phyloP scores from a whole-genome alignment of 2,888 invertebrate genomes.

The Rhodophaea formosa region DNA sequence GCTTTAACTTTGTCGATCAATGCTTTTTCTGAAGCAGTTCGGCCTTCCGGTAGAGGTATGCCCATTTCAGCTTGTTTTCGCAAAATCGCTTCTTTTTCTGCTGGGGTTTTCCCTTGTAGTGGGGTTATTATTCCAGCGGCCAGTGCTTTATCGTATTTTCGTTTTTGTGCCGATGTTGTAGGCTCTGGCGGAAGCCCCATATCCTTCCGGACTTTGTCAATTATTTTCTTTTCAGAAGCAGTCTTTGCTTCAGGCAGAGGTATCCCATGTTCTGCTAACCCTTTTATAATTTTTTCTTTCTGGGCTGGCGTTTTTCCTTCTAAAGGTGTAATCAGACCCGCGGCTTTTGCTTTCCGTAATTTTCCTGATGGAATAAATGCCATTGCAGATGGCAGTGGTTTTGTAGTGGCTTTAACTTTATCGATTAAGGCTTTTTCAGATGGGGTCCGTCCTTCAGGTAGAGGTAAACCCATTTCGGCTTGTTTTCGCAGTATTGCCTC shows the following conservation, averaged over 20 bases:
- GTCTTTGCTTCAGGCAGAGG: slow-evolving; percentile 27
- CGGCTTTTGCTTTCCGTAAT: slow-evolving; percentile 33
- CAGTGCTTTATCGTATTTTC: slow-evolving; percentile 26
- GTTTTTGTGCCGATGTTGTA: slow-evolving; percentile 24
- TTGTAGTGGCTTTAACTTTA: slow-evolving; percentile 39
- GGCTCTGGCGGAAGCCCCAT: slow-evolving; percentile 32
- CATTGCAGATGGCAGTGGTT: slow-evolving; percentile 33
- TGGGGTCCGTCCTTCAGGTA: slow-evolving; percentile 41
- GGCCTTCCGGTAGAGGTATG: slow-evolving; percentile 36
- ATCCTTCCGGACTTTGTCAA: slow-evolving; percentile 28
- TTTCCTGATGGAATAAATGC: slow-evolving; percentile 26
- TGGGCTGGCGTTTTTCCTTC: slow-evolving; percentile 30
- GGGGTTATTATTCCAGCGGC: slow-evolving; percentile 30
- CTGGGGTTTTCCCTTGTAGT: slow-evolving; percentile 29
- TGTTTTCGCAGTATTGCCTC: slow-evolving; percentile 38
- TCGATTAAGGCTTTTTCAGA: slow-evolving; percentile 41
- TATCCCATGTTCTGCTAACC: slow-evolving; percentile 27
- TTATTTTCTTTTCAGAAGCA: slow-evolving; percentile 29
- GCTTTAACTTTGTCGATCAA: slow-evolving; percentile 30
- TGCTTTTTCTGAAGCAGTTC: slow-evolving; percentile 34
- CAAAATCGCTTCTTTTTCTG: slow-evolving; percentile 34
- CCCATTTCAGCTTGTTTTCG: slow-evolving; percentile 28
- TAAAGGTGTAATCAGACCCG: slow-evolving; percentile 31
- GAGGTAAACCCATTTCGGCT: slow-evolving; percentile 34
- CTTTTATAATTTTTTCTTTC: slow-evolving; percentile 33